Conservation (phyloP, 92 coral and sea anemone species). For the Pocillopora meandrina region DNA sequence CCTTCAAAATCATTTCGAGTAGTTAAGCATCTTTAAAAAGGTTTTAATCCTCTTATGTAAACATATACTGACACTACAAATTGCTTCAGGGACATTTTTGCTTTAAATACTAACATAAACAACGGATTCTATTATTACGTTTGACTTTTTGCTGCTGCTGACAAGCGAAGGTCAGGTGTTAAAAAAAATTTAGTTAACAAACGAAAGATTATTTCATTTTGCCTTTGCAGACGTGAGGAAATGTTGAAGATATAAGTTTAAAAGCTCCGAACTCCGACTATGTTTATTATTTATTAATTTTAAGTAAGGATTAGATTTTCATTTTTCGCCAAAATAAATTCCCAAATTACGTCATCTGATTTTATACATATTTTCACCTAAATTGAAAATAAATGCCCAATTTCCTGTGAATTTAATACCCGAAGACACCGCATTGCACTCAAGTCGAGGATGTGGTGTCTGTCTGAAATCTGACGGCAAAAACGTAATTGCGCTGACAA, state of each 20-base stretch:
- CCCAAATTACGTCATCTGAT: neutral
- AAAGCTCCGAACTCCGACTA: neutral
- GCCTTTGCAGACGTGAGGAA: neutral
- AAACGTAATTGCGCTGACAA: too few relatives aligned
- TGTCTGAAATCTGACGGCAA: too few relatives aligned
- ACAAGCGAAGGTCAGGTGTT: neutral
- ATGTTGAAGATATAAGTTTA: neutral
- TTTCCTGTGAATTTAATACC: neutral
- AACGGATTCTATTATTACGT: neutral
- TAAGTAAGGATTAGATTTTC: too few relatives aligned
- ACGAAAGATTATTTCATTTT: neutral
- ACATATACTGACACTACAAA: neutral
- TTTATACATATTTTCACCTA: neutral
- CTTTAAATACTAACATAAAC: neutral
- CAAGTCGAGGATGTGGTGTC: too few relatives aligned
- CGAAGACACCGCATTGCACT: too few relatives aligned
- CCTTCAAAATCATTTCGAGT: neutral
- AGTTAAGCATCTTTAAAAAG: neutral
- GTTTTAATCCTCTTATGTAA: neutral
- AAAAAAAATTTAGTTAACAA: neutral
- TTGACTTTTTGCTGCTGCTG: neutral
- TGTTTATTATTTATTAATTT: neutral
- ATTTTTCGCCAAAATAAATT: neutral
- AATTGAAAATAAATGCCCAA: neutral
- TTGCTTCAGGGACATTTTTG: constrained; percentile 5